Evolutionary conservation across 2,797 vertebrate species (phyloP).

Genomic region (Catamblyrhynchus diadema): DNA sequence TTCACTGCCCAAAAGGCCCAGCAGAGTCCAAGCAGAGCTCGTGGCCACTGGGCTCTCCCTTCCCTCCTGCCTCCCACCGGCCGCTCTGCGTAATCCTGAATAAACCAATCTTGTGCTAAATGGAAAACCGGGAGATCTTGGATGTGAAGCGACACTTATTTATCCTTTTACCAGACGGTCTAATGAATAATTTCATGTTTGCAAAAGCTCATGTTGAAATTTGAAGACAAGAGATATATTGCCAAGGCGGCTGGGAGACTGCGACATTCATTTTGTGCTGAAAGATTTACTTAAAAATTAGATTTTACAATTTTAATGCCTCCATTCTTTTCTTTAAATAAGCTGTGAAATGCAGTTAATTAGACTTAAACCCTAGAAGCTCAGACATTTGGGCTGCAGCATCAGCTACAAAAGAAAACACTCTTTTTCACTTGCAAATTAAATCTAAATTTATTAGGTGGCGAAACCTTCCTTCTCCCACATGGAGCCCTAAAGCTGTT

Average conservation of each 20-base stretch:
- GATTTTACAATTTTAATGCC: slow-evolving; percentile 84
- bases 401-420: slow-evolving; percentile 78
- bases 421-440: slow-evolving; percentile 81
- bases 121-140: slow-evolving; percentile 68
- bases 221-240: slow-evolving; percentile 81
- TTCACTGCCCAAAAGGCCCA: fast-evolving
- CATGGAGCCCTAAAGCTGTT: background rate
- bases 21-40: background rate
- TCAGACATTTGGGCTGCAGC: slow-evolving; percentile 77
- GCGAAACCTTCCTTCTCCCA: slow-evolving; percentile 26
- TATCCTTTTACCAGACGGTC: slow-evolving; percentile 79
- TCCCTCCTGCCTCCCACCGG: background rate
- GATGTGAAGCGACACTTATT: slow-evolving; percentile 80
- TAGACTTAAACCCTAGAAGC: slow-evolving; percentile 83
- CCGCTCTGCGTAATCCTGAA: slow-evolving; percentile 29
- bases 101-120: slow-evolving; percentile 49
- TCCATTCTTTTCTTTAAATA: slow-evolving; percentile 84
- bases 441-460: slow-evolving; percentile 75
- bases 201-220: slow-evolving; percentile 82
- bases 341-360: slow-evolving; percentile 85
- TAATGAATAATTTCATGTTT: slow-evolving; percentile 86
- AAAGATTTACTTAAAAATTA: slow-evolving; percentile 86
- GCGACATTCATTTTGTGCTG: slow-evolving; percentile 81
- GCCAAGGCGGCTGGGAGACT: slow-evolving; percentile 76
- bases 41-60: fast-evolving